Evolutionary conservation across 2,797 vertebrate genomes (phyloP), one percentile per base, ranked within the genome.

Genomic region (Urosaurus nigricauda): DNA sequence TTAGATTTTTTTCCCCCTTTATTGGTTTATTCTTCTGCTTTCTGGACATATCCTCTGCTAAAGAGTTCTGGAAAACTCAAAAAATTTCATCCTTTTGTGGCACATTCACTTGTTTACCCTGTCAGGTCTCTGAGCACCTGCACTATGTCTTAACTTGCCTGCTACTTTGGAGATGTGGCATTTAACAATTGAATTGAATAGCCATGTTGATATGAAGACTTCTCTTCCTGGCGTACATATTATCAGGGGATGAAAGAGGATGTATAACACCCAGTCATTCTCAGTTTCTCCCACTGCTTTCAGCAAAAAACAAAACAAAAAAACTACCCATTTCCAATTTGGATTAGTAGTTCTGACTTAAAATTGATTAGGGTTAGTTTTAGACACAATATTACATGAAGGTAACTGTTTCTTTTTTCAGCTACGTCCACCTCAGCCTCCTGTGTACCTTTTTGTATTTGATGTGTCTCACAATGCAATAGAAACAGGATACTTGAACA

Each of bases 391-490:
- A 79, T 81, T 75, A 85, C 85, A 90, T 13, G 56, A 94, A 88
- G 26, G 2, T 56, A 2, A 70, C 35, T 71, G 37, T 84, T 12
- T 94, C 93, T 93, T 93, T 93, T 29, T 93, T 43, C 93, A 99
- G 99, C 96, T 99, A 93, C 98, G 99, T 79, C 99, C 99, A 4
- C 99, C 99, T 86, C 99, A 99, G n/a, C 98, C 99, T 24, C 98
- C 99, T 12, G 98, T 98, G 95, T 99, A 99, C 96, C 98, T 99
- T 90, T 99, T 99, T 79, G 96, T 99, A 83, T 97, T 99, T 89
- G 98, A 99, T 56, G 98, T 99, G 80, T 99, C 98, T 95, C 98
- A 99, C 88, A 99, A 99, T 88, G 99, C 99, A 26, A 35, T 99
- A 94, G 98, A 99, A 96, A 99, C 98, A 0, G 98, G 99, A 90